Evolutionary conservation across 2,113 vertebrate species (phyloP).

Genomic region (Cygnus buccinator): DNA sequence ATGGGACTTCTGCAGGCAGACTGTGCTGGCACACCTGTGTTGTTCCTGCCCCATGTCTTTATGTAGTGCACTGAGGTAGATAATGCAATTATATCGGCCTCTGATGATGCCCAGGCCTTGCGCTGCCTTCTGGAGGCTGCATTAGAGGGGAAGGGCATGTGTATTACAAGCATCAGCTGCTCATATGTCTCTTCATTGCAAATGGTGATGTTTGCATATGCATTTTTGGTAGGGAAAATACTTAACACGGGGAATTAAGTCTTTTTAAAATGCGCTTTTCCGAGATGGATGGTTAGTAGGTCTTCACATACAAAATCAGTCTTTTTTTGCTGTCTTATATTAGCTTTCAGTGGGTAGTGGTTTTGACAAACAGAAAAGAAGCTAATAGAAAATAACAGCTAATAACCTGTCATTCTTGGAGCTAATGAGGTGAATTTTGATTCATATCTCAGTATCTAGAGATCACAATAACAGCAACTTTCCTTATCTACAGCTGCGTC

Average conservation of each 20-base stretch:
- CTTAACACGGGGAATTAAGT: background rate
- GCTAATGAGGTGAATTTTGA: background rate
- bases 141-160: background rate
- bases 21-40: background rate
- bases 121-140: background rate
- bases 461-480: background rate
- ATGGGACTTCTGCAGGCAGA: background rate
- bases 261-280: background rate
- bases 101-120: background rate
- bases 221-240: background rate
- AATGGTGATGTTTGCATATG: background rate
- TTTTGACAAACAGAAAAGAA: background rate
- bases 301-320: background rate
- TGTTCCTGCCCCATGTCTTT: background rate
- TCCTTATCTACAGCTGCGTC: background rate
- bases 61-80: background rate
- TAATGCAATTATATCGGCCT: background rate
- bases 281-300: background rate
- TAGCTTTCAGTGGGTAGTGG: background rate
- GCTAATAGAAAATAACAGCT: background rate
- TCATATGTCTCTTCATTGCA: background rate
- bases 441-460: background rate
- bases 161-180: background rate
- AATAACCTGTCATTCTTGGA: background rate
- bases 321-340: background rate